Conservation (phyloP, 1,140 invertebrate species). For the Lepidurus packardi region DNA sequence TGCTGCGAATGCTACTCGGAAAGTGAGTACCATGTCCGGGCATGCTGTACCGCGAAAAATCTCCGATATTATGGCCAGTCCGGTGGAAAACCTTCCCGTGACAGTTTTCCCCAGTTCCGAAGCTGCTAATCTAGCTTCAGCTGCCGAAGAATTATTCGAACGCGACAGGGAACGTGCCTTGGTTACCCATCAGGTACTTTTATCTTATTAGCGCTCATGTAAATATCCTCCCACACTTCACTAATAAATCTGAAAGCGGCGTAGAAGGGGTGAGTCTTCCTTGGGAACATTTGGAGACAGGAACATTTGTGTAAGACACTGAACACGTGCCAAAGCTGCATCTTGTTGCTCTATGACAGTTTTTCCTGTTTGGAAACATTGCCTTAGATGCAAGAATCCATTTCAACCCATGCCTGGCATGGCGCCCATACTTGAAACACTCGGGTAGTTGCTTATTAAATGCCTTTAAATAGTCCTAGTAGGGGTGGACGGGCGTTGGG, state of each 20-base stretch:
- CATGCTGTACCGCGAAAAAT: slow-evolving; percentile 24
- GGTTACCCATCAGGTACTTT: slow-evolving; percentile 34
- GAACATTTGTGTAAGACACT: neutral
- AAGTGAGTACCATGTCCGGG: slow-evolving; percentile 27
- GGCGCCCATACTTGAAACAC: neutral
- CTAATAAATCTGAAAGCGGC: neutral
- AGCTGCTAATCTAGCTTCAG: slow-evolving; percentile 23
- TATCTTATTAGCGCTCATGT: neutral
- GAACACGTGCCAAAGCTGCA: neutral
- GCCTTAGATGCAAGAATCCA: slow-evolving; percentile 2
- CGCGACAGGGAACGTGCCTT: slow-evolving; percentile 33
- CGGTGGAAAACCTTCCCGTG: slow-evolving; percentile 33
- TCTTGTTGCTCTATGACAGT: neutral
- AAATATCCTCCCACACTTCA: neutral
- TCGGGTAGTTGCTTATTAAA: neutral
- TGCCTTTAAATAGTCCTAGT: neutral
- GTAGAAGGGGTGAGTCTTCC: neutral
- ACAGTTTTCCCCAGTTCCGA: slow-evolving; percentile 32
- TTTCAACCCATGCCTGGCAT: neutral
- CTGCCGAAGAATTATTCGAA: slow-evolving; percentile 33
- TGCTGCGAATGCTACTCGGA: neutral
- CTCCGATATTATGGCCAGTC: slow-evolving; percentile 34
- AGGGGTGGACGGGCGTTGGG: too few relatives aligned
- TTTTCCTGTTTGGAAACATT: neutral
- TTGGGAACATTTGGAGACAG: too few relatives aligned